Evolutionary conservation across 1,140 invertebrate genomes (phyloP).

Genomic region (Agrypnia vestita): DNA sequence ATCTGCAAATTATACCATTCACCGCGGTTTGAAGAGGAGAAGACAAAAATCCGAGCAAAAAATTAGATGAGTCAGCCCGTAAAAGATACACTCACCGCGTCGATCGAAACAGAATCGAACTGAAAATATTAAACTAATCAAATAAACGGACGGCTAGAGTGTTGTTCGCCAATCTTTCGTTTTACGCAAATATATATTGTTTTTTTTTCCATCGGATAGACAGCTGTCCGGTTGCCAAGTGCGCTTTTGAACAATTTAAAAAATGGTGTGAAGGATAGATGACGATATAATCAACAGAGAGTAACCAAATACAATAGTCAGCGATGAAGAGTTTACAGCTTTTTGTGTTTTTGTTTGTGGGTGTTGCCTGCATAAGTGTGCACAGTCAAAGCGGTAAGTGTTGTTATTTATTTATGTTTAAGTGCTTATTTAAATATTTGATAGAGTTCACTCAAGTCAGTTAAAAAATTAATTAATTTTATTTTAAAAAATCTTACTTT

Average conservation of each 20-base stretch:
- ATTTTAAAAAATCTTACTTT: too few species aligned
- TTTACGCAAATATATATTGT: not conserved
- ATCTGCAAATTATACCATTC: too few species aligned
- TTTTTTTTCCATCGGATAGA: too few species aligned
- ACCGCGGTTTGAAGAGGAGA: too few species aligned
- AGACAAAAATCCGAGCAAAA: too few species aligned
- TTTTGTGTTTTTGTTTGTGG: slow-evolving; percentile 37
- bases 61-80: too few species aligned
- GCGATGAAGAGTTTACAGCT: slow-evolving; percentile 24
- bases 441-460: too few species aligned
- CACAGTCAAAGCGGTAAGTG: slow-evolving; percentile 55
- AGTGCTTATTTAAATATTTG: too few species aligned
- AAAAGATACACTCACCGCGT: too few species aligned
- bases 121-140: too few species aligned
- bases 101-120: too few species aligned
- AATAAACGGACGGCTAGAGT: not conserved
- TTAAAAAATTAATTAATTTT: too few species aligned
- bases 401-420: not conserved
- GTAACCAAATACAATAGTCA: not conserved
- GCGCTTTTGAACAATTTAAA: not conserved
- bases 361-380: slow-evolving; percentile 27
- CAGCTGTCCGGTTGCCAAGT: not conserved
- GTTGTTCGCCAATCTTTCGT: not conserved
- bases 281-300: not conserved
- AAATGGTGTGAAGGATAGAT: not conserved